These are phyloP conservation scores for Nemotelus nigrinus DNA, from an alignment of 2,888 invertebrate species.

Conservation along the genomic window DNA sequence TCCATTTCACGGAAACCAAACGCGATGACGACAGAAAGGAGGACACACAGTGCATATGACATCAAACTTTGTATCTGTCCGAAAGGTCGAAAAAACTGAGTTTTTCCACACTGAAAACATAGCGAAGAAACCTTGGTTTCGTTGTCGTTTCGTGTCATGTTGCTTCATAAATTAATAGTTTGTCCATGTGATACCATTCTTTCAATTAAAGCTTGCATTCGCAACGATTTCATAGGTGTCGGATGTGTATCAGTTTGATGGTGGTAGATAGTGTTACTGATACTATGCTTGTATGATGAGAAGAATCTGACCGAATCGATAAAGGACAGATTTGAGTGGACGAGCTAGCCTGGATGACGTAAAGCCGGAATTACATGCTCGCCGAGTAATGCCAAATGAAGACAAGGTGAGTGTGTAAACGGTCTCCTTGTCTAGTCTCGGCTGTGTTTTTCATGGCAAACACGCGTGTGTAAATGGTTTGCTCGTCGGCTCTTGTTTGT, in stretches of 20 bases:
- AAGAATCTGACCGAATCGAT: neutral
- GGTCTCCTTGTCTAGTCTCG: too few species aligned
- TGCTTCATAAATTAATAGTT: slow-evolving; percentile 40
- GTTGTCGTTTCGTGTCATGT: slow-evolving; percentile 8
- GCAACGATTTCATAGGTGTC: neutral
- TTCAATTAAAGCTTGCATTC: slow-evolving; percentile 39
- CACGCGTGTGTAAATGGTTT: too few species aligned
- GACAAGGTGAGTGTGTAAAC: too few species aligned
- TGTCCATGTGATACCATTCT: slow-evolving; percentile 42
- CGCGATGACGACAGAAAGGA: neutral
- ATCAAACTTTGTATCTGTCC: neutral
- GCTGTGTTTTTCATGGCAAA: too few species aligned
- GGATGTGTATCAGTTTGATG: too few species aligned
- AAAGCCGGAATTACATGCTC: too few species aligned
- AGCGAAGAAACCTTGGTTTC: neutral
- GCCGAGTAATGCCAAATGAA: too few species aligned
- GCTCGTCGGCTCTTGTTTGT: too few species aligned
- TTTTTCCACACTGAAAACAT: slow-evolving; percentile 27
- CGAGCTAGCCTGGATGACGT: neutral
- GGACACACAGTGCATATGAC: neutral
- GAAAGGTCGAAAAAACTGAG: neutral
- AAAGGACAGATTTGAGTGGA: neutral
- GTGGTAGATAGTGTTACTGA: neutral
- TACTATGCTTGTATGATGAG: neutral
- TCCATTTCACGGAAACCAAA: neutral